A percentile compares a stretch with the other conserved stretches of the same genome.
Conservation (phyloP, 1,140 invertebrate species). For the Arion vulgaris region DNA sequence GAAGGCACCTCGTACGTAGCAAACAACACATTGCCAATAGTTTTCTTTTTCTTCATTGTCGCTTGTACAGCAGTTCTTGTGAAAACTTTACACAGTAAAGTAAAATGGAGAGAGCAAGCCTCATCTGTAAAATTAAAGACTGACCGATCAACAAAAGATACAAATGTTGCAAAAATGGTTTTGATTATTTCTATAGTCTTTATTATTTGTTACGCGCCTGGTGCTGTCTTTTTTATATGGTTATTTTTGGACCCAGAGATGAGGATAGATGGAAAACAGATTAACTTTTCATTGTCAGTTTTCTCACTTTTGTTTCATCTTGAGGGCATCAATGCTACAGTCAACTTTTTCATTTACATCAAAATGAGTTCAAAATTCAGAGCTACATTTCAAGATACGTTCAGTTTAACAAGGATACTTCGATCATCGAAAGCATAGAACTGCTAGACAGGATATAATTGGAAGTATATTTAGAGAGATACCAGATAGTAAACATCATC, state of each 20-base stretch:
- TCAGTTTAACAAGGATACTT: no score
- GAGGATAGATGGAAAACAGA: background rate
- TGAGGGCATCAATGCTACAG: background rate
- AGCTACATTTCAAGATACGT: background rate
- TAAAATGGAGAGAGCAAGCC: background rate
- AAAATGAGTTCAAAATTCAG: background rate
- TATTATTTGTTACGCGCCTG: background rate
- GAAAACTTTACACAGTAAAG: background rate
- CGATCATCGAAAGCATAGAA: no score
- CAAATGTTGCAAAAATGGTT: background rate
- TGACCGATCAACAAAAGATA: background rate
- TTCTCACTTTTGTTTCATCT: background rate
- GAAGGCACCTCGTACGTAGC: background rate
- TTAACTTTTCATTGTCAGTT: background rate
- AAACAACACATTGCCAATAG: background rate
- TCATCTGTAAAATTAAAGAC: background rate
- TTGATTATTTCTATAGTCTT: background rate
- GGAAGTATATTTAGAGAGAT: no score
- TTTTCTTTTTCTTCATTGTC: background rate
- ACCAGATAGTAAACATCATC: no score
- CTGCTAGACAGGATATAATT: no score
- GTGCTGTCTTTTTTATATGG: background rate
- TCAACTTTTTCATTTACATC: background rate
- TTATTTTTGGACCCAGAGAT: background rate
- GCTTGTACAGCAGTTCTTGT: slow-evolving; percentile 2